Conservation (phyloP, 2,888 invertebrate genomes). For the Azorinus chamasolen region DNA sequence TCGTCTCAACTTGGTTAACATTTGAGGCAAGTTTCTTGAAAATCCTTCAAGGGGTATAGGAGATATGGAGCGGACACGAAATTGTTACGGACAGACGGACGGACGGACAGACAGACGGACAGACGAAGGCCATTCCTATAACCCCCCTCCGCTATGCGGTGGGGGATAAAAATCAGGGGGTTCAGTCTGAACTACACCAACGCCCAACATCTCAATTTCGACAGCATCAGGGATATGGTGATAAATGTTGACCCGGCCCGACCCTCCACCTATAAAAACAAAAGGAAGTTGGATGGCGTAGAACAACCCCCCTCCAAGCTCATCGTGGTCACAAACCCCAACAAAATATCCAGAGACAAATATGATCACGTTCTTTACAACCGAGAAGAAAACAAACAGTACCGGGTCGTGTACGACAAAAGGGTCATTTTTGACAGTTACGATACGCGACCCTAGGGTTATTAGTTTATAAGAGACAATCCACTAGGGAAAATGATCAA, state of each 20-base stretch:
- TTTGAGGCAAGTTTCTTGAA: too few relatives aligned
- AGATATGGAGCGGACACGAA: too few relatives aligned
- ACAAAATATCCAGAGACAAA: conserved; percentile 87
- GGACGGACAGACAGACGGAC: too few relatives aligned
- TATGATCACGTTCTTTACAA: conserved; percentile 91
- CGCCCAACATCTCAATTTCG: conserved; percentile 33
- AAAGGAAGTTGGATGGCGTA: not conserved
- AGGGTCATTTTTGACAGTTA: conserved; percentile 11
- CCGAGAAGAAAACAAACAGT: conserved; percentile 86
- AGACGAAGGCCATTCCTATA: too few relatives aligned
- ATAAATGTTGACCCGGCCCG: not conserved
- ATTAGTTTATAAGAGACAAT: not conserved
- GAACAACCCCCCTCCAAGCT: conserved; percentile 8
- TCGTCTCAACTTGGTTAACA: too few relatives aligned
- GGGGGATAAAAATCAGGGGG: conserved; percentile 75
- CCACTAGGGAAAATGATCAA: not conserved
- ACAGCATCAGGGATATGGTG: conserved; percentile 22
- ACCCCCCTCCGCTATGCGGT: too few relatives aligned
- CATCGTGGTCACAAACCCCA: conserved; percentile 12
- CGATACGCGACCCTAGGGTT: conserved; percentile 36
- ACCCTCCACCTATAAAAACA: conserved; percentile 6
- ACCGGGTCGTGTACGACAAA: conserved; percentile 32
- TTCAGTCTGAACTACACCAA: conserved; percentile 66
- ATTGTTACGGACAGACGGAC: too few relatives aligned
- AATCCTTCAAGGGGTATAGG: too few relatives aligned